These are phyloP conservation scores for Noctua janthina DNA, from an alignment of 2,888 invertebrate genomes.

Conservation along the genomic window DNA sequence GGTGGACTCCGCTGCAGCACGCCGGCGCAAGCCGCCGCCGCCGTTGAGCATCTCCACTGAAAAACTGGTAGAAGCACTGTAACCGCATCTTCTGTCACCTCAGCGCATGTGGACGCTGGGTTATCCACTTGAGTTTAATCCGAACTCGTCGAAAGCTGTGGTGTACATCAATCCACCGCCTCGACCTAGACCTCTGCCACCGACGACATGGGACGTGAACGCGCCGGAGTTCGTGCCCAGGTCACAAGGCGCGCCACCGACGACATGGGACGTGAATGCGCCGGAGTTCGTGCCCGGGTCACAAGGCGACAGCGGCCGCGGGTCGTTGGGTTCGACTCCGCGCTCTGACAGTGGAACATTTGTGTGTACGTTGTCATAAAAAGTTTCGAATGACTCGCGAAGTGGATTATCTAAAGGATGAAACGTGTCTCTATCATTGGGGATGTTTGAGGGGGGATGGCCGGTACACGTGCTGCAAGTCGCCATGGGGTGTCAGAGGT, in stretches of 20 bases:
- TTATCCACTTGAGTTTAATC: slow-evolving; percentile 92
- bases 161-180: slow-evolving; percentile 91
- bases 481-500: slow-evolving; percentile 88
- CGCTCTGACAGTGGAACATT: slow-evolving; percentile 91
- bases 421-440: slow-evolving; percentile 97
- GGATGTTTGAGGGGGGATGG: slow-evolving; percentile 92
- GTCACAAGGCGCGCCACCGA: slow-evolving; percentile 83
- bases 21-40: slow-evolving; percentile 83
- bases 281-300: slow-evolving; percentile 92
- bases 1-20: slow-evolving; percentile 85
- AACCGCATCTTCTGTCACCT: slow-evolving; percentile 91
- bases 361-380: slow-evolving; percentile 93
- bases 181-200: slow-evolving; percentile 81
- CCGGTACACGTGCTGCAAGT: slow-evolving; percentile 92
- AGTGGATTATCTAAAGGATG: slow-evolving; percentile 93
- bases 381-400: slow-evolving; percentile 93
- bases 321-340: slow-evolving; percentile 89
- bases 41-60: slow-evolving; percentile 90
- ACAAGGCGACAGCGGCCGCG: slow-evolving; percentile 89
- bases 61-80: slow-evolving; percentile 90
- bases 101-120: slow-evolving; percentile 92
- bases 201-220: slow-evolving; percentile 91
- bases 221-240: slow-evolving; percentile 92
- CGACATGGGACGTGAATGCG: slow-evolving; percentile 92
- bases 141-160: slow-evolving; percentile 91